Conservation (phyloP, 64 coral and sea anemone genomes). For the Exaiptasia diaphana region DNA sequence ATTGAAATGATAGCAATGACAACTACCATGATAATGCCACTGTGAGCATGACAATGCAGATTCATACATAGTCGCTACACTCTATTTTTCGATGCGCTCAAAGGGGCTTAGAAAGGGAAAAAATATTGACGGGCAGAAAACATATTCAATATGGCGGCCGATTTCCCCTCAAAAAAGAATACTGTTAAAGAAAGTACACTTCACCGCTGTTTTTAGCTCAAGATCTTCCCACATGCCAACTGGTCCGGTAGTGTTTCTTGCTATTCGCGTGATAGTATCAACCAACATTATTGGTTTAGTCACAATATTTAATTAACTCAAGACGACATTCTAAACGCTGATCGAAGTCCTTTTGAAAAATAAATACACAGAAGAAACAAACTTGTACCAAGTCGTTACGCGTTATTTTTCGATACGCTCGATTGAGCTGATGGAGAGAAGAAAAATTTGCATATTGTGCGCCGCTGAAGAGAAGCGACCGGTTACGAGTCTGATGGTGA, state of each 20-base stretch:
- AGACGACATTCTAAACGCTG: neutral
- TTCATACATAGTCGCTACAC: neutral
- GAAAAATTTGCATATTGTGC: too few relatives aligned
- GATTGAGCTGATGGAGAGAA: too few relatives aligned
- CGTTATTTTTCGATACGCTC: too few relatives aligned
- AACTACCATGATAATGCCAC: too few relatives aligned
- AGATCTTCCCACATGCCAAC: neutral
- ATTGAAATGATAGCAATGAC: too few relatives aligned
- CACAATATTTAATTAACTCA: neutral
- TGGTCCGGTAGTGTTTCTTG: neutral
- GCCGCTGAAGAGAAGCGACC: too few relatives aligned
- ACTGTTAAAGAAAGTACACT: neutral
- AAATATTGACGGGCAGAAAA: constrained; percentile 3
- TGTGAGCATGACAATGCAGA: too few relatives aligned
- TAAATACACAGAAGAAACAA: neutral
- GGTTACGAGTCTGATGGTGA: too few relatives aligned
- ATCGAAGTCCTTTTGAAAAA: neutral
- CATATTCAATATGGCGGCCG: constrained; percentile 12
- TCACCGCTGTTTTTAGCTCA: neutral
- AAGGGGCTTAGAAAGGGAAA: neutral
- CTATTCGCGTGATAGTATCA: neutral
- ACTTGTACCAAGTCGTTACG: too few relatives aligned
- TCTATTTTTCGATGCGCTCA: neutral
- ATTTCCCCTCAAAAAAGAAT: neutral
- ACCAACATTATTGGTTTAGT: neutral